phyloP scores from a whole-genome alignment of 2,113 vertebrate genomes.

The Phrynosoma platyrhinos region DNA sequence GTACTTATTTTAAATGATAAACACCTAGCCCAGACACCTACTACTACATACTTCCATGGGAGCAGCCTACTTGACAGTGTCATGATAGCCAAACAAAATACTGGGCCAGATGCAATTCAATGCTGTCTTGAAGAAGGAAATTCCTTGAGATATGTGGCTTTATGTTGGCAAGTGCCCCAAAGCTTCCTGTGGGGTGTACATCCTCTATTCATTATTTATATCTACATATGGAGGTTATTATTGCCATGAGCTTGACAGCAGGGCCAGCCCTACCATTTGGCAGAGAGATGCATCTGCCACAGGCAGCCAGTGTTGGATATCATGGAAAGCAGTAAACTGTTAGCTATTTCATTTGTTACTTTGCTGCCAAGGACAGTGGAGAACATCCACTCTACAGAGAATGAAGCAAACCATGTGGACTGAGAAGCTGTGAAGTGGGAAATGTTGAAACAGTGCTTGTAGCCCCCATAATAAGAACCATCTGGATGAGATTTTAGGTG shows the following conservation, averaged over 20 bases:
- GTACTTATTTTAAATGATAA: not conserved
- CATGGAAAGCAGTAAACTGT: too few species aligned
- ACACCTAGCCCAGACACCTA: not conserved
- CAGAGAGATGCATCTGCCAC: too few species aligned
- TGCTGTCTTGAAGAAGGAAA: not conserved
- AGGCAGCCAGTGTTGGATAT: too few species aligned
- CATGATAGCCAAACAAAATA: not conserved
- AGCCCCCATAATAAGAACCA: not conserved
- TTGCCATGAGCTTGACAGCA: too few species aligned
- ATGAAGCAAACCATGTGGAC: not conserved
- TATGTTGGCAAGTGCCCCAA: too few species aligned
- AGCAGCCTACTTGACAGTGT: not conserved
- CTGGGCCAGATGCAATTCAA: not conserved
- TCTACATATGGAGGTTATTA: too few species aligned
- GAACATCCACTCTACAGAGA: not conserved
- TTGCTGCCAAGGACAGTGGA: not conserved
- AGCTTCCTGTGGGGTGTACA: not conserved
- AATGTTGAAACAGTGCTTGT: not conserved
- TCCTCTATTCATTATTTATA: not conserved
- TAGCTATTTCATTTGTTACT: too few species aligned
- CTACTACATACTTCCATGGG: too few species aligned
- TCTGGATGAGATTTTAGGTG: not conserved
- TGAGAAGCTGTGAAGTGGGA: not conserved
- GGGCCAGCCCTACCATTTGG: too few species aligned
- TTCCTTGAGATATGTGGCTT: too few species aligned